These are phyloP conservation scores for Dryococelus australis DNA, from an alignment of 2,888 invertebrate species.

Conservation along the genomic window DNA sequence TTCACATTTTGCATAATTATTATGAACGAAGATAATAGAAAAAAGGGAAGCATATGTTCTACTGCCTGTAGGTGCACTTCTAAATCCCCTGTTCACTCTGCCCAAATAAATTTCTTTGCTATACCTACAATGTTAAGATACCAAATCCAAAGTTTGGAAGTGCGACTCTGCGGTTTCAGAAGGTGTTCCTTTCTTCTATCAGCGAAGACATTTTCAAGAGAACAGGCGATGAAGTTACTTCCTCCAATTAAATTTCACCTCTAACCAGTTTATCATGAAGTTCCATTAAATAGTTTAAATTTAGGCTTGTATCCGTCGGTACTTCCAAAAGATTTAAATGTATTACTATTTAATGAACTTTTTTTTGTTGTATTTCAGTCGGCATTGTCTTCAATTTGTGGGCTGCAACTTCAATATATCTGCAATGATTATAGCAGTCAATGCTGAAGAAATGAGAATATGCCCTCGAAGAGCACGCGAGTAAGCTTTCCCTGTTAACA, in stretches of 20 bases:
- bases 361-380: background rate
- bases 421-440: conserved; percentile 13
- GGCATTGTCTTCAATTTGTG: conserved; percentile 18
- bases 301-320: background rate
- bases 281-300: conserved; percentile 12
- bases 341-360: background rate
- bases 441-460: conserved; percentile 19
- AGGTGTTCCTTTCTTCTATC: conserved; percentile 18
- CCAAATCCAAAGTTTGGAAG: background rate
- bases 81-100: conserved; percentile 6
- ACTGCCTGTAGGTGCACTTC: conserved; percentile 5
- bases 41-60: conserved; percentile 25
- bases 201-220: background rate
- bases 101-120: conserved; percentile 5
- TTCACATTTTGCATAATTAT: conserved; percentile 28
- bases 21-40: background rate
- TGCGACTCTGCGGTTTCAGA: conserved; percentile 6
- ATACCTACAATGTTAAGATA: background rate
- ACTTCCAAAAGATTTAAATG: conserved; percentile 18
- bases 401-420: conserved; percentile 20
- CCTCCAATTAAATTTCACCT: background rate
- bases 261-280: conserved; percentile 18
- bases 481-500: conserved; percentile 21
- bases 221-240: conserved; percentile 18
- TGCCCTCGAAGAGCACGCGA: conserved; percentile 12